Evolutionary conservation across 2,888 invertebrate genomes (phyloP).

Genomic region (Hedya salicella): DNA sequence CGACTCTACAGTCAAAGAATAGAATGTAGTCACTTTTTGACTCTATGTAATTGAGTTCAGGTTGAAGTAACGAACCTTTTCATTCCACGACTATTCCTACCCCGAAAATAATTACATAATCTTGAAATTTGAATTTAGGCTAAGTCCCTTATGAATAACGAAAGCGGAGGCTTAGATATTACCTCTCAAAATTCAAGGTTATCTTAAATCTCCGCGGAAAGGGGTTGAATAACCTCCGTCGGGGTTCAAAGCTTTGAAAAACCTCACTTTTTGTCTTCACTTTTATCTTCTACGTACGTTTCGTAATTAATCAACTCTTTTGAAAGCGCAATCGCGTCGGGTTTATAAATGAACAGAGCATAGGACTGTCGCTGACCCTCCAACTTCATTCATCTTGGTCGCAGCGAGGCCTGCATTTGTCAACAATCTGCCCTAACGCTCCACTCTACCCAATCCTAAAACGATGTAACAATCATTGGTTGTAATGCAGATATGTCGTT

Average conservation of each 20-base stretch:
- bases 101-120: background rate
- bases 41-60: no score
- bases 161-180: slow-evolving; percentile 12
- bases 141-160: slow-evolving; percentile 5
- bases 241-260: background rate
- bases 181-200: slow-evolving; percentile 8
- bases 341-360: slow-evolving; percentile 19
- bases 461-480: background rate
- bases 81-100: no score
- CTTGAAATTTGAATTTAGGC: background rate
- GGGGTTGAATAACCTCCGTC: slow-evolving; percentile 1
- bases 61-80: no score
- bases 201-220: background rate
- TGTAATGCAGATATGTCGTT: background rate
- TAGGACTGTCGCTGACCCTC: slow-evolving; percentile 20
- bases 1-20: no score
- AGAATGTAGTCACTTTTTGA: no score
- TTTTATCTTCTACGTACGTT: background rate
- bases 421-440: slow-evolving; percentile 44
- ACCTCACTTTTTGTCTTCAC: background rate
- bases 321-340: slow-evolving; percentile 8
- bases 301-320: slow-evolving; percentile 24
- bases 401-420: slow-evolving; percentile 43
- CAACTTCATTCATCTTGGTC: slow-evolving; percentile 43
- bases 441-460: background rate